Conservation (phyloP, 2,113 vertebrate genomes). For the Xyliphius kryptos region DNA sequence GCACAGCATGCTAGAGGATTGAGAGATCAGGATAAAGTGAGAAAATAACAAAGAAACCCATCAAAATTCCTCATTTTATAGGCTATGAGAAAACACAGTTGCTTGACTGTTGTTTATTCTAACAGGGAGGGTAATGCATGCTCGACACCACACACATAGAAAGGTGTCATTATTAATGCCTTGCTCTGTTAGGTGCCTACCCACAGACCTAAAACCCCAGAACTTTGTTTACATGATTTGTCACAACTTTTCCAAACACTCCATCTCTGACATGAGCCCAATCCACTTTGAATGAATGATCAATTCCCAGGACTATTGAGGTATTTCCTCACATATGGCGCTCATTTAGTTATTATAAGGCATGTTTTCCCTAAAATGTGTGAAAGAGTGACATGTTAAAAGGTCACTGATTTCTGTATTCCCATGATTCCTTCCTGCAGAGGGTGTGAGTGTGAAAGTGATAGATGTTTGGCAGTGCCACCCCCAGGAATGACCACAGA, state of each 20-base stretch:
- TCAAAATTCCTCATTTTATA: too few relatives aligned
- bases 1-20: too few relatives aligned
- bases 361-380: slow-evolving; percentile 42
- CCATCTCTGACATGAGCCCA: slow-evolving; percentile 12
- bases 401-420: slow-evolving; percentile 33
- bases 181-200: too few relatives aligned
- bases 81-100: too few relatives aligned
- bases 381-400: slow-evolving; percentile 53
- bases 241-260: slow-evolving; percentile 18
- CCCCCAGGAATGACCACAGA: slow-evolving; percentile 46
- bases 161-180: too few relatives aligned
- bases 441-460: slow-evolving; percentile 54
- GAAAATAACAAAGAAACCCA: too few relatives aligned
- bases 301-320: slow-evolving; percentile 46
- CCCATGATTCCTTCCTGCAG: slow-evolving; percentile 50
- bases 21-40: too few relatives aligned
- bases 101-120: slow-evolving; percentile 18
- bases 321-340: slow-evolving; percentile 64
- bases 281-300: slow-evolving; percentile 14
- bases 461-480: slow-evolving; percentile 61
- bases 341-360: slow-evolving; percentile 47
- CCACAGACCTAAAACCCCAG: background rate
- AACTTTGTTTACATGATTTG: slow-evolving; percentile 13
- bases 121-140: background rate
- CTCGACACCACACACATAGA: too few relatives aligned